phyloP scores from a whole-genome alignment of 1,140 invertebrate species.

The Microplitis demolitor region DNA sequence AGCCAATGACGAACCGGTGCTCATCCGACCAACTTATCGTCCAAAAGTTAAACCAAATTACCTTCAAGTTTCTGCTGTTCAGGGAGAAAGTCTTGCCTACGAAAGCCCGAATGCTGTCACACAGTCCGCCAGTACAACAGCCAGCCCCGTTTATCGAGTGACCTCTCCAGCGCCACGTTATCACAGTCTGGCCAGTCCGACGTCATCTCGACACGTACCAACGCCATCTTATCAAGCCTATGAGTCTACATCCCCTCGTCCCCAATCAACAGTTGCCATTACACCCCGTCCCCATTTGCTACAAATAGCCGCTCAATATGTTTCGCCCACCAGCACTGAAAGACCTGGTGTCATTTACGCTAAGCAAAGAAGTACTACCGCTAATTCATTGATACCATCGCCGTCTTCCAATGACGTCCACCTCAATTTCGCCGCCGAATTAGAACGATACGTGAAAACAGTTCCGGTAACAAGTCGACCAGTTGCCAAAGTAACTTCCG shows the following conservation, averaged over 20 bases:
- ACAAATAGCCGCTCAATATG: conserved; percentile 67
- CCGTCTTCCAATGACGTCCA: conserved; percentile 52
- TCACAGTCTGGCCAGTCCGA: conserved; percentile 49
- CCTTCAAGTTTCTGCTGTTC: conserved; percentile 44
- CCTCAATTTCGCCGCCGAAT: conserved; percentile 74
- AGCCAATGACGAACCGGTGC: conserved; percentile 62
- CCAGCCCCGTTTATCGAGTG: conserved; percentile 57
- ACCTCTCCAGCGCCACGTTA: conserved; percentile 49
- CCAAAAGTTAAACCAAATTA: conserved; percentile 41
- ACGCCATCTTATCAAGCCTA: conserved; percentile 53
- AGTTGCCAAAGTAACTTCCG: conserved; percentile 41
- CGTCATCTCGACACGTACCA: conserved; percentile 38
- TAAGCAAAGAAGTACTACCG: conserved; percentile 42
- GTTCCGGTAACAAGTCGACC: conserved; percentile 62
- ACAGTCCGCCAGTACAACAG: conserved; percentile 33
- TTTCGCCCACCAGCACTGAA: conserved; percentile 65
- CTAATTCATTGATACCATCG: conserved; percentile 50
- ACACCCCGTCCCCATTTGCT: conserved; percentile 69
- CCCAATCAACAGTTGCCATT: conserved; percentile 59
- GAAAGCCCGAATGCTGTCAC: conserved; percentile 48
- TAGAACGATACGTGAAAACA: conserved; percentile 78
- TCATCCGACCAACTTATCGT: conserved; percentile 40
- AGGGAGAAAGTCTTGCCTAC: conserved; percentile 36
- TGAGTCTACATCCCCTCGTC: conserved; percentile 46
- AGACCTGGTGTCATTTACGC: conserved; percentile 48